Evolutionary conservation across 1,140 invertebrate species (phyloP).

Genomic region (Glossosoma conforme): DNA sequence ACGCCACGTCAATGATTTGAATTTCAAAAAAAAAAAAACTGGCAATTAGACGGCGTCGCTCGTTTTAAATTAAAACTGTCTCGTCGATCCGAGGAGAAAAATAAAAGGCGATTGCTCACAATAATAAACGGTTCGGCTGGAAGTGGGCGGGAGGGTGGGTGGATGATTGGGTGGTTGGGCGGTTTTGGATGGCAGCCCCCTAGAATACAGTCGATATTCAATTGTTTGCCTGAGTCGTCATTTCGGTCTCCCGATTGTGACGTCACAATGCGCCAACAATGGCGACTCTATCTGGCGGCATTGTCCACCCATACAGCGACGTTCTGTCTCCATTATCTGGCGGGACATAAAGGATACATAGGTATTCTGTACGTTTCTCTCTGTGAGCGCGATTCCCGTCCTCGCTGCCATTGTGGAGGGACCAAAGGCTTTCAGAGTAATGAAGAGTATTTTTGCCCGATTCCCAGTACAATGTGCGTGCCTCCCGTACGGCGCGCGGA

Average conservation of each 20-base stretch:
- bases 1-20: too few relatives aligned
- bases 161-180: conserved; percentile 8
- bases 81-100: conserved; percentile 12
- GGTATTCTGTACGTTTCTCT: conserved; percentile 20
- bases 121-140: conserved; percentile 14
- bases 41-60: conserved; percentile 19
- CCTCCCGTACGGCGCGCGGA: neutral
- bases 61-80: conserved; percentile 27
- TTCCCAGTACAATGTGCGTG: conserved; percentile 15
- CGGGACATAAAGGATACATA: conserved; percentile 29
- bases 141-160: neutral
- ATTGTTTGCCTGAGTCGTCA: conserved; percentile 31
- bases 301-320: conserved; percentile 30
- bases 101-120: conserved; percentile 29
- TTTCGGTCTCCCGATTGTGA: conserved; percentile 29
- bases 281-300: conserved; percentile 15
- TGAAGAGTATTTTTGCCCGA: conserved; percentile 33
- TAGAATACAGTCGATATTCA: conserved; percentile 27
- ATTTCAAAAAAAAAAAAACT: too few relatives aligned
- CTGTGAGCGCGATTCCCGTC: conserved; percentile 15
- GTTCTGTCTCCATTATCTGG: conserved; percentile 30
- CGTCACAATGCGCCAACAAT: too few relatives aligned
- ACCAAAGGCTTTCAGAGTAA: conserved; percentile 30
- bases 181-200: conserved; percentile 7
- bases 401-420: conserved; percentile 18